These are phyloP conservation scores for Pedicia rivosa DNA, from an alignment of 2,888 invertebrate species.

Conservation along the genomic window DNA sequence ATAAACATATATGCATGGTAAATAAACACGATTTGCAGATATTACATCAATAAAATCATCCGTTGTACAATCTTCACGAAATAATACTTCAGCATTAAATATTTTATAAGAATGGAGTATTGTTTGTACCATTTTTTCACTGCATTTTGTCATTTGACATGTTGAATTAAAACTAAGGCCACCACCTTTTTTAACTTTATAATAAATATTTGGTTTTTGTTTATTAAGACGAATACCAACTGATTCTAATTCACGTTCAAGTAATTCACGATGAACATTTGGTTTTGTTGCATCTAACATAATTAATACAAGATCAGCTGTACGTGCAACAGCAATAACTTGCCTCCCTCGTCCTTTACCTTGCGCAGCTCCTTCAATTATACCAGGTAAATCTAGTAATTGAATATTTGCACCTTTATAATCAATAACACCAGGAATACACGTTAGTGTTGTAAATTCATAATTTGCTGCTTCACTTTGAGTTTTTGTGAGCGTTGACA, in stretches of 20 bases:
- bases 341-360: slow-evolving; percentile 84
- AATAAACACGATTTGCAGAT: slow-evolving; percentile 84
- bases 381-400: slow-evolving; percentile 94
- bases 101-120: slow-evolving; percentile 98
- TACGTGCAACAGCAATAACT: slow-evolving; percentile 97
- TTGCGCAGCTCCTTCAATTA: slow-evolving; percentile 98
- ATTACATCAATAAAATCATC: slow-evolving; percentile 99
- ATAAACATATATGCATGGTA: slow-evolving; percentile 96
- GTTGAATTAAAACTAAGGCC: slow-evolving; percentile 96
- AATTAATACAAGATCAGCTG: slow-evolving; percentile 95
- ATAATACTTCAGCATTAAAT: slow-evolving; percentile 88
- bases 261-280: slow-evolving; percentile 78
- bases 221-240: slow-evolving; percentile 96
- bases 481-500: slow-evolving; percentile 90
- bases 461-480: slow-evolving; percentile 95
- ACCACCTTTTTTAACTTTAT: slow-evolving; percentile 91
- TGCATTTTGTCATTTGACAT: slow-evolving; percentile 78
- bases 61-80: slow-evolving; percentile 87
- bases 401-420: slow-evolving; percentile 98
- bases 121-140: slow-evolving; percentile 95
- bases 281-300: slow-evolving; percentile 99
- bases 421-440: slow-evolving; percentile 97
- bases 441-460: slow-evolving; percentile 97
- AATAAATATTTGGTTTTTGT: slow-evolving; percentile 92
- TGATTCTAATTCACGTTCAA: slow-evolving; percentile 91